phyloP scores from a whole-genome alignment of 2,888 invertebrate species.

The Drosophila pseudotalamancana region DNA sequence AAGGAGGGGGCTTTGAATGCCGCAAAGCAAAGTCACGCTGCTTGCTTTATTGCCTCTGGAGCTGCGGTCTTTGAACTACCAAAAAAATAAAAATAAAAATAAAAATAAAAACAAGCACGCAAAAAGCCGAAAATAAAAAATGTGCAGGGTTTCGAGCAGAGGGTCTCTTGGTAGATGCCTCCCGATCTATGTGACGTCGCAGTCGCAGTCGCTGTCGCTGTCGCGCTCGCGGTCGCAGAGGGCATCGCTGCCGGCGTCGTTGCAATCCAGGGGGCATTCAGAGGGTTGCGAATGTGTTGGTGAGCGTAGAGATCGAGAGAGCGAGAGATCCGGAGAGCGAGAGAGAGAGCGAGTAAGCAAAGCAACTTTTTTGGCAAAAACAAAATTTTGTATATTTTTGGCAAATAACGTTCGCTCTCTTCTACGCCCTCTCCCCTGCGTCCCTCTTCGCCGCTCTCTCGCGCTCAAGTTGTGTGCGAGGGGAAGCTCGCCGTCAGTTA shows the following conservation, averaged over 20 bases:
- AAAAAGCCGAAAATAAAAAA: background rate
- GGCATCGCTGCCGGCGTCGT: slow-evolving; percentile 13
- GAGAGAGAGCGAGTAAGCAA: background rate
- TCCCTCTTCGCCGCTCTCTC: background rate
- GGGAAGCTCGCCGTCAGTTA: slow-evolving; percentile 22
- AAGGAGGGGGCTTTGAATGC: background rate
- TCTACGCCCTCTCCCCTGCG: background rate
- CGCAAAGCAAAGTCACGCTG: slow-evolving; percentile 29
- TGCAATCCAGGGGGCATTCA: slow-evolving; percentile 40
- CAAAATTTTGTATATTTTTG: slow-evolving; percentile 31
- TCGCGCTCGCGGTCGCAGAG: slow-evolving; percentile 7
- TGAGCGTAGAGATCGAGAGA: slow-evolving; percentile 24
- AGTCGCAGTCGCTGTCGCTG: slow-evolving; percentile 14
- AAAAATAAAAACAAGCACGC: background rate
- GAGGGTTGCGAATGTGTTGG: slow-evolving; percentile 39
- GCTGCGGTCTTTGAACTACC: slow-evolving; percentile 75
- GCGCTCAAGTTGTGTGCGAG: background rate
- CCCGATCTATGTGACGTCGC: slow-evolving; percentile 50
- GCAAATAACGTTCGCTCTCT: slow-evolving; percentile 29
- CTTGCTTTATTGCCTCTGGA: slow-evolving; percentile 18
- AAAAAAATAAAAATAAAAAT: slow-evolving; percentile 39
- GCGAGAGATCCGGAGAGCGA: background rate
- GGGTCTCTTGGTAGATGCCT: slow-evolving; percentile 22
- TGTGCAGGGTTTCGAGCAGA: slow-evolving; percentile 4
- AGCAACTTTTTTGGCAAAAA: slow-evolving; percentile 15